Evolutionary conservation across 2,113 vertebrate species (phyloP), one percentile per base, ranked within the genome.

Genomic region (Lamprotornis superbus): DNA sequence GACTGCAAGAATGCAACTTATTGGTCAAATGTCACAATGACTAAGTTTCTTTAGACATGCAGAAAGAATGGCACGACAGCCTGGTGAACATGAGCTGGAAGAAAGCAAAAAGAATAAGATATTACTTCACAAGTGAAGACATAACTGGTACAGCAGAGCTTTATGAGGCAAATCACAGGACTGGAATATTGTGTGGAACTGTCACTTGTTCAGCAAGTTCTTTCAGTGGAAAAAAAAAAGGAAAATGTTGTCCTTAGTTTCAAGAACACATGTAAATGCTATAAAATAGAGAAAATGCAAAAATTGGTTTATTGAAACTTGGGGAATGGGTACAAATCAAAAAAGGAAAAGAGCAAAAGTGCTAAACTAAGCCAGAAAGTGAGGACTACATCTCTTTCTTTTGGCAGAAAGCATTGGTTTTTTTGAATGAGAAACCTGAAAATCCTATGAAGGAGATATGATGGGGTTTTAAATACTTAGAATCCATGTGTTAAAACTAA

Each of bases 381-480:
- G 11, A 85, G 11, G 9, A 63, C 10, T 33, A 15, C 8, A 18
- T n/a, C 3, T 65, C 69, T 64, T 46, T 53, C 31, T 75, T 35
- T n/a, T 7, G 11, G 5, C 11, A 20, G 11, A 18, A 18, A 11
- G 2, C 24, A 16, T 23, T 87, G 27, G 1, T 0, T 71, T 74
- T 75, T 57, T 17, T 79, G 13, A 83, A 79, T 17, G 6, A 71
- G 39, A 85, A 90, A 50, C 17, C 18, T 49, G 4, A 82, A 90
- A 78, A 70, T 28, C 12, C 17, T 57, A 15, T 65, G 25, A 85
- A 55, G 15, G 56, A 78, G 9, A 65, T 27, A 19, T 47, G 28
- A 55, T 2, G 1, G 33, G 61, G 57, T 10, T 65, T 91, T 31
- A 52, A 60, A 65, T 40, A 57, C 12, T 57, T 49, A 49, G 5